Base-by-base conservation (phyloP, 2,888 invertebrate genomes). In the Cantharis lateralis region DNA sequence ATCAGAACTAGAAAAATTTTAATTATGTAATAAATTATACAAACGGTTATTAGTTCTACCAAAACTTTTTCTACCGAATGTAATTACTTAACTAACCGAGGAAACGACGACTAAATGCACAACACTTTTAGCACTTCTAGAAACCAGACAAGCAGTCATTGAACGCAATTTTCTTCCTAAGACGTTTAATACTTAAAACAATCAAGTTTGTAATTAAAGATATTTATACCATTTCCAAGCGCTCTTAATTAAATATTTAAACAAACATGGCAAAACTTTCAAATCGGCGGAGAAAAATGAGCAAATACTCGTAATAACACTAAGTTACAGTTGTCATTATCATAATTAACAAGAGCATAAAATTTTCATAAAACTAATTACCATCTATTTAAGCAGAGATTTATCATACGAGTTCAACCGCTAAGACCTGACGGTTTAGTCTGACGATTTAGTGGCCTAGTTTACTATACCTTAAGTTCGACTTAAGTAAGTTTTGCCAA, bases 121-220 rank as follows among this genome's bases (percentile, higher is more conserved):
- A 24, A 26, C 73, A 73, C 62, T 73, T 73, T 48, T 13, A 66
- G 63, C 48, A 68, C 73, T 68, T 73, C 69, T 26, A 26, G 15
- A 28, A 32, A 68, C 48, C 68, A 68, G 61, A 73, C 24, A 26
- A 68, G 73, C 18, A 66, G 64, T n/a, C 64, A 20, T 24, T 20
- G 64, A 66, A 66, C 64, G 18, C 18, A 66, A 20, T 63, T 63
- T 63, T 63, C 20, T 66, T 66, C 20, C 20, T 66, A n/a, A 66
- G 24, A 66, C 16, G 16, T 13, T 66, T 66, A 66, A 66, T 66
- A 66, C 16, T 66, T 18, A 66, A 66, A 66, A n/a, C 20, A 20
- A 24, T 18, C 63, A 63, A 16, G 63, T 18, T 48, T 48, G 48
- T 48, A 48, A 48, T 48, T 48, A 48, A 48, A 48, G 48, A 48